These are phyloP conservation scores for Drosophila burlai DNA, from an alignment of 1,140 invertebrate species.

Conservation along the genomic window DNA sequence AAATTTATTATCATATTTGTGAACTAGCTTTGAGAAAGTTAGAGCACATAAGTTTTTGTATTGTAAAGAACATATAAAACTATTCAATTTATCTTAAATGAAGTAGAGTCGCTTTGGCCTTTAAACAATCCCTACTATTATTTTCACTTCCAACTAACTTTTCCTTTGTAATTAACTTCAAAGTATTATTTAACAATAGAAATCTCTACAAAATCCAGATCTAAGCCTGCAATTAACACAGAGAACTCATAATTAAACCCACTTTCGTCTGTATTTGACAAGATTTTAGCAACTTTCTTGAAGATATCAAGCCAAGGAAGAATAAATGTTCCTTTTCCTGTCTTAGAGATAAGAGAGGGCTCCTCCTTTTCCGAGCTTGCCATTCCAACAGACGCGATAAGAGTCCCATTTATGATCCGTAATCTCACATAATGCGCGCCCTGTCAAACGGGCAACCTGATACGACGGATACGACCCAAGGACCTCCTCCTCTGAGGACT, in stretches of 20 bases:
- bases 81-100: too few species aligned
- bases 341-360: slow-evolving; percentile 2
- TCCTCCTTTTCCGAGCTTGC: slow-evolving; percentile 2
- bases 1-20: neutral
- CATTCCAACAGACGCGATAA: slow-evolving; percentile 64
- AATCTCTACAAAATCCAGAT: neutral
- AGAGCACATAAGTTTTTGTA: neutral
- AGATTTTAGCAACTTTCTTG: neutral
- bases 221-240: slow-evolving; percentile 1
- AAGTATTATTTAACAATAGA: neutral
- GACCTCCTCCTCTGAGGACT: slow-evolving; percentile 53
- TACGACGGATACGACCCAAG: slow-evolving; percentile 36
- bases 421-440: slow-evolving; percentile 82
- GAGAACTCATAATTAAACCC: neutral
- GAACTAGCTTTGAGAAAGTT: neutral
- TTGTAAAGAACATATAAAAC: neutral
- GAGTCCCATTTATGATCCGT: slow-evolving; percentile 85
- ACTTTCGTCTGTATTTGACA: slow-evolving; percentile 1
- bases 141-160: neutral
- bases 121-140: too few species aligned
- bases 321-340: neutral
- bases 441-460: slow-evolving; percentile 75
- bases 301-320: slow-evolving; percentile 5
- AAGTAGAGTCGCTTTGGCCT: too few species aligned
- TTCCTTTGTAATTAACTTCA: neutral